Conservation (phyloP, 2,113 vertebrate genomes). For the Catharus fuscescens region DNA sequence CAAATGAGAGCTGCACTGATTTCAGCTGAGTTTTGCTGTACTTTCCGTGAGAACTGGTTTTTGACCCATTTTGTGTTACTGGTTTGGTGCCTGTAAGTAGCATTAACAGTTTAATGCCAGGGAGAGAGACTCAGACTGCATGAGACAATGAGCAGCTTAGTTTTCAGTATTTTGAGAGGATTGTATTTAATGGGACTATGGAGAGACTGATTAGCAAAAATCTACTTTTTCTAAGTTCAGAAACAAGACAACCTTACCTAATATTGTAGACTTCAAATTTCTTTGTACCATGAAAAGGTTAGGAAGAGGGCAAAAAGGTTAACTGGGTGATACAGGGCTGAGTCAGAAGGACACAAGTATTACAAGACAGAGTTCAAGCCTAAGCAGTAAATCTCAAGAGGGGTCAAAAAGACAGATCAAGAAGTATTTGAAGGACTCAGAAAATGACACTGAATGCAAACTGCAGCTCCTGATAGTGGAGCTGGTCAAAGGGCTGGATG, state of each 20-base stretch:
- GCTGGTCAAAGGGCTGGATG: background rate
- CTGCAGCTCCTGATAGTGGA: background rate
- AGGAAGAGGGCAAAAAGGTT: background rate
- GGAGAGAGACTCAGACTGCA: background rate
- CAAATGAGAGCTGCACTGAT: background rate
- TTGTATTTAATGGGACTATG: background rate
- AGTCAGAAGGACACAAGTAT: background rate
- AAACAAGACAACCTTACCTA: background rate
- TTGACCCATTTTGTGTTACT: background rate
- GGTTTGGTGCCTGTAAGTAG: constrained; percentile 24
- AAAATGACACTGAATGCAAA: background rate
- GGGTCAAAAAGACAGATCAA: constrained; percentile 33
- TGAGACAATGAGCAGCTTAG: constrained; percentile 38
- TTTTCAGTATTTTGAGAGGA: constrained; percentile 40
- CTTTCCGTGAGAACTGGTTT: background rate
- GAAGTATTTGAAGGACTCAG: background rate
- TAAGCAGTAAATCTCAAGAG: constrained; percentile 10
- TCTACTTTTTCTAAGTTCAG: background rate
- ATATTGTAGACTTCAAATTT: background rate
- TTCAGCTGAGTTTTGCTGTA: background rate
- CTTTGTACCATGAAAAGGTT: background rate
- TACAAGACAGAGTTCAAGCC: background rate
- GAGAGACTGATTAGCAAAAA: constrained; percentile 27
- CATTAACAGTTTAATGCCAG: constrained; percentile 47
- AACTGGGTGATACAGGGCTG: background rate